Base-by-base conservation (phyloP, 2,888 invertebrate genomes). In the Malthinus flaveolus region DNA sequence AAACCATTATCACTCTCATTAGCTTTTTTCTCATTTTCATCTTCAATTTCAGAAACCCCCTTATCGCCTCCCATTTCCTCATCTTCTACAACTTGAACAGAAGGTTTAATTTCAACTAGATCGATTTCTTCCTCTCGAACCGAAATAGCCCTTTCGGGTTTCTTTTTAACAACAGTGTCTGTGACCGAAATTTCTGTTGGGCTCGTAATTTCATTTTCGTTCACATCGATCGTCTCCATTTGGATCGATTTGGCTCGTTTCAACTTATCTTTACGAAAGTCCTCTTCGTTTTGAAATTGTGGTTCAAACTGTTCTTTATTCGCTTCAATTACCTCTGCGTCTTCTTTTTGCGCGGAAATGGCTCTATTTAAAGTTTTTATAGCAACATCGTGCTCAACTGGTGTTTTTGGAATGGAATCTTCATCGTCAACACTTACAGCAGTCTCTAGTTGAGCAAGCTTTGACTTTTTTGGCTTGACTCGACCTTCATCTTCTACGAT, bases 11-110 rank as follows among this genome's bases (percentile, higher is more conserved):
- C 82, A 80, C 85, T 85, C 72, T 84, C 81, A 23, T 5, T 23
- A 23, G 2, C 23, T 23, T 23, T 23, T 23, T 23, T 23, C 5
- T 5, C 23, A 23, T 5, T 5, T 23, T 23, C 85, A 10, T 77
- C 75, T 52, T 79, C 80, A 55, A 84, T 85, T 57, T 84, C 84
- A 57, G 79, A 80, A 8, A 81, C 33, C 1, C 32, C 78, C 46
- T 62, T 66, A 44, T 66, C 62, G 11, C 71, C 71, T 60, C 71
- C 75, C 23, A 3, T 23, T 23, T 23, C 5, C 23, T 2, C 5
- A 23, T 23, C 23, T 32, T 44, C 13, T 32, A 10, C 36, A 35
- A 13, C 33, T 23, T 23, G 23, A 23, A 35, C 35, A 10, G 32
- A 33, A 7, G 32, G 56, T 37, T 71, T 61, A 56, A 66, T 62